These are phyloP conservation scores for Dasypogon diadema DNA, from an alignment of 2,888 invertebrate genomes.

Conservation along the genomic window DNA sequence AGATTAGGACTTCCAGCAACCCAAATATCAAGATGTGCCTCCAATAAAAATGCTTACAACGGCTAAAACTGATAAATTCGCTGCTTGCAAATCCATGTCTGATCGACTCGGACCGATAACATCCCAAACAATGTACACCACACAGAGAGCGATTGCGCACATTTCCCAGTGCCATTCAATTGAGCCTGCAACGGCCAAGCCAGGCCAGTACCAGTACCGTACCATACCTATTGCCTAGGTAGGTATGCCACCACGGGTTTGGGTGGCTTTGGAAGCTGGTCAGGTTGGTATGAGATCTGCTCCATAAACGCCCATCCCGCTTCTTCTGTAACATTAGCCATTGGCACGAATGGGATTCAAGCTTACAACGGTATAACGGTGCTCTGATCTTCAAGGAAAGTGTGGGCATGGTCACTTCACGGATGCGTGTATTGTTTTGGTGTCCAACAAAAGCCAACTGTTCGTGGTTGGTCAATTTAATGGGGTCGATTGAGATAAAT, in stretches of 20 bases:
- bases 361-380: not conserved
- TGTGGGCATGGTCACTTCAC: not conserved
- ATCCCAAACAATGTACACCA: conserved; percentile 36
- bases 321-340: not conserved
- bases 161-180: conserved; percentile 10
- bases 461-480: not conserved
- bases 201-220: not conserved
- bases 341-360: not conserved
- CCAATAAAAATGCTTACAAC: conserved; percentile 53
- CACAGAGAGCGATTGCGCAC: conserved; percentile 18
- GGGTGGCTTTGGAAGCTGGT: not conserved
- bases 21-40: conserved; percentile 50
- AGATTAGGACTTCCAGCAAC: conserved; percentile 44
- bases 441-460: not conserved
- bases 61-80: conserved; percentile 52
- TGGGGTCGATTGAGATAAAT: not conserved
- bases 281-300: not conserved
- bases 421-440: not conserved
- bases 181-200: not conserved
- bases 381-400: not conserved
- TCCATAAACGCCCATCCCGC: not conserved
- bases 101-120: conserved; percentile 48
- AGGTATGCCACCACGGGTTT: not conserved
- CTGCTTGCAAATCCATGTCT: conserved; percentile 52
- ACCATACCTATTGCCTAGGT: not conserved